Base-by-base conservation (phyloP, 2,888 invertebrate genomes). In the Rhagonycha lutea region DNA sequence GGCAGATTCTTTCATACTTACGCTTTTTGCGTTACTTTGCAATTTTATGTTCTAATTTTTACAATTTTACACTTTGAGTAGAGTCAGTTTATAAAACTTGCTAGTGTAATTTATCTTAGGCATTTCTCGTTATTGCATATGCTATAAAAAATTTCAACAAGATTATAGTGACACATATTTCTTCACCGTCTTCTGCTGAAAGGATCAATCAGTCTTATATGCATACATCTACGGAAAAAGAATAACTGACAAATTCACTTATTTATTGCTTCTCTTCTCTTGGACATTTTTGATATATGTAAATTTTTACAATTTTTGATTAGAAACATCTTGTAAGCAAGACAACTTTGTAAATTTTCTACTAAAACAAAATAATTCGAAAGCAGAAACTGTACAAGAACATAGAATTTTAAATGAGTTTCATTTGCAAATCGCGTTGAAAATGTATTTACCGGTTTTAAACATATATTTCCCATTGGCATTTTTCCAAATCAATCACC, bases 121-220 rank as follows among this genome's bases (percentile, higher is more conserved):
- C 70, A 73, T 72, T 72, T 72, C 24, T 70, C 74, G 72, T 76
- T 76, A 69, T 76, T 76, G 61, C 61, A 73, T 61, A 76, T 76
- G 70, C 72, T 70, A 73, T 76, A 76, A 76, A 76, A 75, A 73
- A 72, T 75, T 75, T 75, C 71, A 71, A 68, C 70, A 73, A 72
- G 72, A 76, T 76, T 73, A 76, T 61, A 76, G 76, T 73, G 76
- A 73, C 73, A 76, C 69, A 76, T 72, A 76, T 76, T 76, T 72
- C 61, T 72, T 70, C 47, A 68, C 65, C 76, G 76, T 76, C 65
- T 68, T 62, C 14, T 61, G 72, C 68, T 76, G 76, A 76, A 72
- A 76, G 72, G 76, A 76, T 76, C 76, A 76, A 76, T 76, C 76
- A 73, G 72, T 76, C 76, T 76, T 76, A 73, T 72, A 75, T 76